A percentile compares a stretch with the other conserved stretches of the same genome.
Conservation (phyloP, 2,797 vertebrate species). For the Sardinella longiceps region DNA sequence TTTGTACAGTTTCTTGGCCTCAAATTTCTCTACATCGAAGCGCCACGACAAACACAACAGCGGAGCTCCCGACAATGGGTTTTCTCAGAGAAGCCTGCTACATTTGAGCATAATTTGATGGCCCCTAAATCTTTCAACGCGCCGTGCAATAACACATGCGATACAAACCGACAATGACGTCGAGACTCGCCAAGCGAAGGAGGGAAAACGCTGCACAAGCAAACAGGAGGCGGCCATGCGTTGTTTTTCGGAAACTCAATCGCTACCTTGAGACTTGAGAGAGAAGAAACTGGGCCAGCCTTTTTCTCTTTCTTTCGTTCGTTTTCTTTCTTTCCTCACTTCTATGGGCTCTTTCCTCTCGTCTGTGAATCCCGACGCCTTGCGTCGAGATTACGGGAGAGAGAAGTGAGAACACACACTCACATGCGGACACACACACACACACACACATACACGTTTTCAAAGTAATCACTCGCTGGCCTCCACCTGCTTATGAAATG, state of each 20-base stretch:
- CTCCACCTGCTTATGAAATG: background rate
- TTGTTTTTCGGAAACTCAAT: background rate
- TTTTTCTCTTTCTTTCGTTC: background rate
- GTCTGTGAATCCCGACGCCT: background rate
- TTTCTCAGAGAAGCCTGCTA: background rate
- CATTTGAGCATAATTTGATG: background rate
- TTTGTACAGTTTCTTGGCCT: background rate
- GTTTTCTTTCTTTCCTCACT: background rate
- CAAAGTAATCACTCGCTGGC: background rate
- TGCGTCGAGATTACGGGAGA: background rate
- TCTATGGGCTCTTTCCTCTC: background rate
- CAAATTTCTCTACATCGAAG: background rate
- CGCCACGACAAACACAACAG: slow-evolving; percentile 1
- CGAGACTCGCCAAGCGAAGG: background rate
- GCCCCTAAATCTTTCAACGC: slow-evolving; percentile 8
- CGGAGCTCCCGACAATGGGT: background rate
- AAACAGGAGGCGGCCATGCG: background rate
- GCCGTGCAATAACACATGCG: background rate
- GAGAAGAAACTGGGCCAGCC: background rate
- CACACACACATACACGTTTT: background rate
- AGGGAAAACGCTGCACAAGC: background rate
- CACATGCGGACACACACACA: no score
- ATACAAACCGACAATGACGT: background rate
- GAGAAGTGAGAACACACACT: background rate
- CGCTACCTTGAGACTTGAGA: background rate